Conservation (phyloP, 1,140 invertebrate genomes). For the Drosophila bifasciata region DNA sequence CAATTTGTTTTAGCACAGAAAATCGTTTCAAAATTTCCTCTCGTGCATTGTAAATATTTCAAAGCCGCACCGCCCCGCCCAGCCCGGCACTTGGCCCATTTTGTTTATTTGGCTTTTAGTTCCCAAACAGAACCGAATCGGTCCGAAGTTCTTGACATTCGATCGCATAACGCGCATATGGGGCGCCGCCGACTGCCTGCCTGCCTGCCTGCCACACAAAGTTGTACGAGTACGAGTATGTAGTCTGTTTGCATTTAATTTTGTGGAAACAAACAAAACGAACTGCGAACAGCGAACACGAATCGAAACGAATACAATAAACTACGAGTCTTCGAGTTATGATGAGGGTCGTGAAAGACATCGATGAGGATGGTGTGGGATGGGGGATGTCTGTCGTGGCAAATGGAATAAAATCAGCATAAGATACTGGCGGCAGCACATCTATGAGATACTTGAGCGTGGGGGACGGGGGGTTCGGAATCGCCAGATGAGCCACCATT, state of each 20-base stretch:
- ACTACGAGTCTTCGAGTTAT: conserved; percentile 50
- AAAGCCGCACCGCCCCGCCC: conserved; percentile 15
- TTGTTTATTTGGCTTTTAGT: conserved; percentile 61
- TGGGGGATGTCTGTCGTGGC: conserved; percentile 12
- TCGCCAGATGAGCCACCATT: conserved; percentile 22
- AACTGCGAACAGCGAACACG: conserved; percentile 8
- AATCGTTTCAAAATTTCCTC: conserved; percentile 41
- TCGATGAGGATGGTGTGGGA: conserved; percentile 7
- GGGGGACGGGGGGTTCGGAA: not conserved
- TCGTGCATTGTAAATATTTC: conserved; percentile 48
- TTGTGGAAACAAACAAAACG: conserved; percentile 48
- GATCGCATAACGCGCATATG: conserved; percentile 55
- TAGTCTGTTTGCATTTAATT: conserved; percentile 31
- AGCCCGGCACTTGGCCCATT: conserved; percentile 35
- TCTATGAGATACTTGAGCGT: conserved; percentile 28
- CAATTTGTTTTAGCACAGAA: conserved; percentile 19
- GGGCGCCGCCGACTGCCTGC: conserved; percentile 49
- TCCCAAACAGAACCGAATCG: conserved; percentile 5
- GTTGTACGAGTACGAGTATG: too few relatives aligned
- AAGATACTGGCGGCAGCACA: conserved; percentile 26
- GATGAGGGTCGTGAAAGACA: conserved; percentile 57
- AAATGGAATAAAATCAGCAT: conserved; percentile 34
- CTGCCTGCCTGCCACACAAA: conserved; percentile 62
- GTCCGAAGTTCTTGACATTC: conserved; percentile 61
- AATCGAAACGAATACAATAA: conserved; percentile 55